A percentile compares a stretch with the other conserved stretches of the same genome.
Evolutionary conservation across 2,113 vertebrate genomes (phyloP).

Genomic region (Dunckerocampus dactyliophorus): DNA sequence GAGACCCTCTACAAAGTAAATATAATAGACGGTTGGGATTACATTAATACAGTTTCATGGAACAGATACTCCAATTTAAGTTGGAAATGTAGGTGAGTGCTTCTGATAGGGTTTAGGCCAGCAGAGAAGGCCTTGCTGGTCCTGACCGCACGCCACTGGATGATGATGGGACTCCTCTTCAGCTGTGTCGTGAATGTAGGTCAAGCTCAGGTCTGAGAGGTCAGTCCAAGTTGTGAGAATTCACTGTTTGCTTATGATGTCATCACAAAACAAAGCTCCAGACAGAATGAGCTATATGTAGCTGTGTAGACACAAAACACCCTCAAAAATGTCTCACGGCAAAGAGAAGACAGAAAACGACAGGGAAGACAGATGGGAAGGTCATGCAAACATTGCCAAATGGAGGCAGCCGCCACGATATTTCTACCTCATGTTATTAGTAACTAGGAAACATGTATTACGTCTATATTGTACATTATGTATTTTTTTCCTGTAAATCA

Average conservation of each 20-base stretch:
- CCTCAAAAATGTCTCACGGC: not conserved
- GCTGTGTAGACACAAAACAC: not conserved
- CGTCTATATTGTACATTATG: not conserved
- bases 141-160: too few species aligned
- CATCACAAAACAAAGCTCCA: not conserved
- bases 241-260: slow-evolving; percentile 2
- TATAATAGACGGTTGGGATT: too few species aligned
- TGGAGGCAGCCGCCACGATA: not conserved
- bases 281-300: not conserved
- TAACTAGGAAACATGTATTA: not conserved
- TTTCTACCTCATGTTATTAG: not conserved
- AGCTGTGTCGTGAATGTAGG: not conserved
- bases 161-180: too few species aligned
- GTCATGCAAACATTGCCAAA: not conserved
- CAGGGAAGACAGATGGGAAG: not conserved
- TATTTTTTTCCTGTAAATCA: not conserved
- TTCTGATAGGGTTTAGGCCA: too few species aligned
- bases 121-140: too few species aligned
- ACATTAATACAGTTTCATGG: too few species aligned
- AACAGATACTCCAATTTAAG: too few species aligned
- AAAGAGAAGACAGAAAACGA: not conserved
- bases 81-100: too few species aligned
- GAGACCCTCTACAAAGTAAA: too few species aligned
- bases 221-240: not conserved
- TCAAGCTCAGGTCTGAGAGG: not conserved